A percentile compares a stretch with the other conserved stretches of the same genome.
phyloP scores from a whole-genome alignment of 2,797 vertebrate species.

The Psittacula derbiana region DNA sequence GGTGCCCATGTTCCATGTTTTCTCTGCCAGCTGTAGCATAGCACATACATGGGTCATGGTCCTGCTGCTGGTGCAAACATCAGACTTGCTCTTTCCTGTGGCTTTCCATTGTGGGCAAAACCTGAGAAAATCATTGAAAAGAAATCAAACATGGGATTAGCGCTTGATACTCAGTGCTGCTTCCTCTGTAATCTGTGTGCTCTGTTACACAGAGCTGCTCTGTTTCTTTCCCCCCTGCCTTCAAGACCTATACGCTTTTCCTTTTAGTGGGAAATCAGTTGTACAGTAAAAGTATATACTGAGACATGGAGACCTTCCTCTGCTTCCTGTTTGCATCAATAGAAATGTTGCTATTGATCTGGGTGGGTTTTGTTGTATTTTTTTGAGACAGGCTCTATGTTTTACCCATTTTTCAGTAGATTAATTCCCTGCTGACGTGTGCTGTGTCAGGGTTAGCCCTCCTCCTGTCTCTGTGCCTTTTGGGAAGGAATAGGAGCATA shows the following conservation, averaged over 20 bases:
- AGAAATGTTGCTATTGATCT: not conserved
- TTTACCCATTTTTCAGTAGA: not conserved
- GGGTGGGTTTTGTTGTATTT: rapidly evolving
- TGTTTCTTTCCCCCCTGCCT: rapidly evolving
- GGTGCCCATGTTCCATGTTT: not conserved
- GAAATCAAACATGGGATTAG: not conserved
- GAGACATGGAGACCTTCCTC: not conserved
- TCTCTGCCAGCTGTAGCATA: not conserved
- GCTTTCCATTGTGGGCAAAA: not conserved
- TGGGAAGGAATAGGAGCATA: not conserved
- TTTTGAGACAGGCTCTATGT: not conserved
- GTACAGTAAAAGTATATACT: not conserved
- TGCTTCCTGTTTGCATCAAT: not conserved
- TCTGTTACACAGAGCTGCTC: not conserved
- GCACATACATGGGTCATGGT: rapidly evolving
- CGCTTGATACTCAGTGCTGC: not conserved
- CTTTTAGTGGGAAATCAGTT: not conserved
- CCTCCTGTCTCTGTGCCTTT: not conserved
- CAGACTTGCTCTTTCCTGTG: not conserved
- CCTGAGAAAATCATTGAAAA: not conserved
- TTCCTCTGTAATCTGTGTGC: not conserved
- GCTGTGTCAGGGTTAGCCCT: not conserved
- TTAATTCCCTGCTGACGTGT: not conserved
- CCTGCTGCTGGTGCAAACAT: not conserved
- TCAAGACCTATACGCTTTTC: not conserved